Evolutionary conservation across 64 coral and sea anemone genomes (phyloP).

Genomic region (Montipora capricornis): DNA sequence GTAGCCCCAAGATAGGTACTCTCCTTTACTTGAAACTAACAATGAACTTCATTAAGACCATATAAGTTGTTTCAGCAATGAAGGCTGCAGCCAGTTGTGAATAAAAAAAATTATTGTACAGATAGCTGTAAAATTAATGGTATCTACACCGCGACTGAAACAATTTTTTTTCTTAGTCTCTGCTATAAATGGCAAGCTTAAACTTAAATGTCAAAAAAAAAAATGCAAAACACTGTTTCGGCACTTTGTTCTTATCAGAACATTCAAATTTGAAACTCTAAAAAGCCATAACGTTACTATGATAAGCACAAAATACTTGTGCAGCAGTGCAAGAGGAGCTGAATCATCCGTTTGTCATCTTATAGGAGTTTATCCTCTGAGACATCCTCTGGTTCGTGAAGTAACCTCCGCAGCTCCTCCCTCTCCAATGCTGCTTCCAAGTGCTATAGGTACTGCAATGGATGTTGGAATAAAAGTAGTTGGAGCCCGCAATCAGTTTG

Average conservation of each 20-base stretch:
- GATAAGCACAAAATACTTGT: not conserved
- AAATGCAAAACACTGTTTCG: too few species aligned
- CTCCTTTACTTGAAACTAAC: not conserved
- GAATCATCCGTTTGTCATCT: not conserved
- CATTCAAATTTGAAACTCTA: too few species aligned
- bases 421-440: constrained; percentile 85
- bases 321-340: not conserved
- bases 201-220: too few species aligned
- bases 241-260: too few species aligned
- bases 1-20: constrained; percentile 87
- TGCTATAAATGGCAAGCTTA: too few species aligned
- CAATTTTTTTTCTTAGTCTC: too few species aligned
- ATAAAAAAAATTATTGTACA: too few species aligned
- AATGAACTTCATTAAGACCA: not conserved
- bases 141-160: too few species aligned
- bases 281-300: too few species aligned
- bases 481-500: constrained; percentile 79
- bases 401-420: constrained; percentile 35
- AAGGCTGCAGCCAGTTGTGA: too few species aligned
- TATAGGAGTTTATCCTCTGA: constrained; percentile 40
- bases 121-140: too few species aligned
- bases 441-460: constrained; percentile 87
- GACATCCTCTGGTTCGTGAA: constrained; percentile 32
- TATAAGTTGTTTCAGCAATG: too few species aligned
- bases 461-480: constrained; percentile 90